A percentile compares a stretch with the other conserved stretches of the same genome.
Evolutionary conservation across 2,113 vertebrate species (phyloP).

Genomic region (Ictalurus punctatus): DNA sequence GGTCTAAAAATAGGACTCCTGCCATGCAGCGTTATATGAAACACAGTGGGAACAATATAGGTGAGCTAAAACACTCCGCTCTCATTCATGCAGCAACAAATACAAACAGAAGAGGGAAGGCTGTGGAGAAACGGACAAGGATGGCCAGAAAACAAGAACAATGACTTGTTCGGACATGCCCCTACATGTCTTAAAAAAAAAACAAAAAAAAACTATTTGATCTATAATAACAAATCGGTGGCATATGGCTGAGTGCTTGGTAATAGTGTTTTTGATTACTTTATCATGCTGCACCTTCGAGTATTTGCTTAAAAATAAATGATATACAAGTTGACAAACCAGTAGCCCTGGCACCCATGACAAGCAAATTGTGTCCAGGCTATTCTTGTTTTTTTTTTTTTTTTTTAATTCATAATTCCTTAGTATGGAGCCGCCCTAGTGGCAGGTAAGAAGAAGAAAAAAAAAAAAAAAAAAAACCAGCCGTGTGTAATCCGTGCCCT

Average conservation of each 20-base stretch:
- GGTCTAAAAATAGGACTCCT: constrained; percentile 61
- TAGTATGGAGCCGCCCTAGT: no score
- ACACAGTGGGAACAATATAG: constrained; percentile 52
- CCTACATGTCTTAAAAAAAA: neutral
- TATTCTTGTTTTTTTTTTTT: no score
- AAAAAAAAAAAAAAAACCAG: no score
- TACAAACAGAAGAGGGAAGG: neutral
- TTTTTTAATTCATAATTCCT: no score
- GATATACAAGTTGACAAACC: neutral
- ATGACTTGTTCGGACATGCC: neutral
- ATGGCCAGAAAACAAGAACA: neutral
- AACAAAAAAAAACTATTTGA: neutral
- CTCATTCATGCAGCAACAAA: neutral
- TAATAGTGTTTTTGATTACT: neutral
- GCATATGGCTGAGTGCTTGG: neutral
- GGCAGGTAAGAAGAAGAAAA: no score
- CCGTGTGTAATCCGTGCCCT: no score
- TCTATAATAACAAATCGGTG: neutral
- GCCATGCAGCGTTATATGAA: constrained; percentile 56
- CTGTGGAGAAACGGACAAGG: neutral
- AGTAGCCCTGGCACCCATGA: neutral
- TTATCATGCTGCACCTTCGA: neutral
- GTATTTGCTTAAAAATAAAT: neutral
- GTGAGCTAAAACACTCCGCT: constrained; percentile 42
- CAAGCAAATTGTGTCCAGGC: neutral